phyloP scores from a whole-genome alignment of 2,888 invertebrate genomes.

The Prionchulus punctatus region DNA sequence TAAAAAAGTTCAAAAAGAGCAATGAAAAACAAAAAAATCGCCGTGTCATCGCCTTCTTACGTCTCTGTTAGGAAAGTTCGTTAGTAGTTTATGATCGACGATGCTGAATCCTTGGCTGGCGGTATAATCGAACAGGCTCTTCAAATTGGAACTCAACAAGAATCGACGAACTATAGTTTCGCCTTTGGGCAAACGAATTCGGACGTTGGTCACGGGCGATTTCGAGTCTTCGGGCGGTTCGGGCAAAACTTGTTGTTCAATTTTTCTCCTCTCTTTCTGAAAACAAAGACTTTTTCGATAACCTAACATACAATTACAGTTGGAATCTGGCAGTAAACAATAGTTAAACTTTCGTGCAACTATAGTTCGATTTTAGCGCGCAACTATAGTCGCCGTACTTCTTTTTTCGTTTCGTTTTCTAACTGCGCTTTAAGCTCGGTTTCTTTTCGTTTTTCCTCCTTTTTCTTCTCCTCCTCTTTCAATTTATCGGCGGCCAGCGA shows the following conservation, averaged over 20 bases:
- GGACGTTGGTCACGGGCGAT: constrained; percentile 38
- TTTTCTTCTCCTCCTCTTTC: constrained; percentile 17
- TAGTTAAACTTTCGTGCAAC: too few species aligned
- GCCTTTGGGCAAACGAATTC: constrained; percentile 64
- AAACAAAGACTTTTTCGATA: not conserved
- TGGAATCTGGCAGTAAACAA: too few species aligned
- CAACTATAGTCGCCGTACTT: not conserved
- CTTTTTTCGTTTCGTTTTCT: not conserved
- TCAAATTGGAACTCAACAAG: constrained; percentile 43
- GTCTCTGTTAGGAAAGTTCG: constrained; percentile 85
- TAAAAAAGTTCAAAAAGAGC: too few species aligned
- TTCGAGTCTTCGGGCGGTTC: constrained; percentile 33
- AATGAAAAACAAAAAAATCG: too few species aligned
- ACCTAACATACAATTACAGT: too few species aligned
- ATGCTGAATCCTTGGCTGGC: constrained; percentile 71
- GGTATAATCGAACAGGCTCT: constrained; percentile 67
- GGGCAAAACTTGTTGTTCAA: constrained; percentile 33
- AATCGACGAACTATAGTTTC: constrained; percentile 62
- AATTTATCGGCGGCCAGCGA: constrained; percentile 62
- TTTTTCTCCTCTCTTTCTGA: constrained; percentile 7
- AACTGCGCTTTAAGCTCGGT: not conserved
- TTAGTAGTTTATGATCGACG: constrained; percentile 73
- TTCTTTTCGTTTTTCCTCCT: not conserved
- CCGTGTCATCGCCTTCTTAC: too few species aligned
- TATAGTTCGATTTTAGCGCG: too few species aligned